phyloP scores from a whole-genome alignment of 2,797 vertebrate species.

The Smutsia temminckii region DNA sequence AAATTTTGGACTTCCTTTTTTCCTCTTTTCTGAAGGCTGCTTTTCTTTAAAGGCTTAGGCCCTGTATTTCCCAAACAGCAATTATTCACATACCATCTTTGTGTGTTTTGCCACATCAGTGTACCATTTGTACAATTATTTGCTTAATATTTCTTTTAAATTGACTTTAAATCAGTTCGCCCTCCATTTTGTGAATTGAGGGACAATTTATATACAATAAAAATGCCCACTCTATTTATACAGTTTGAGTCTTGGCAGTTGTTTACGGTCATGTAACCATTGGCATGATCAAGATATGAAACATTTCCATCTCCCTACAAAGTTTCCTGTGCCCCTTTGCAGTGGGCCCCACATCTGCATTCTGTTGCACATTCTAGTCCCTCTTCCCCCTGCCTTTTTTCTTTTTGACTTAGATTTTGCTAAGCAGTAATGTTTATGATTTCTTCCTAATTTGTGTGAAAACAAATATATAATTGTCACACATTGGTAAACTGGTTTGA shows the following conservation, averaged over 20 bases:
- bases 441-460: not conserved
- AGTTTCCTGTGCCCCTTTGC: not conserved
- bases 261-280: not conserved
- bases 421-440: not conserved
- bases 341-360: not conserved
- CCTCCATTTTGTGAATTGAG: not conserved
- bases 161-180: not conserved
- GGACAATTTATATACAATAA: not conserved
- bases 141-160: conserved; percentile 36
- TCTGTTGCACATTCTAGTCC: not conserved
- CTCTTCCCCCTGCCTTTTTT: not conserved
- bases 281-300: not conserved
- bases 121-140: not conserved
- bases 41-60: not conserved
- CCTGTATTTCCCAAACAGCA: not conserved
- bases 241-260: not conserved
- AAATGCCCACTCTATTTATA: not conserved
- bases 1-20: not conserved
- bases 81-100: not conserved
- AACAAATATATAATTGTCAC: not conserved
- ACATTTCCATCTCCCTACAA: not conserved
- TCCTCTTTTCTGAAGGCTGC: not conserved
- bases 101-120: not conserved
- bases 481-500: not conserved
- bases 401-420: not conserved